Evolutionary conservation across 2,113 vertebrate genomes (phyloP).

Genomic region (Thinocorus orbignyianus): DNA sequence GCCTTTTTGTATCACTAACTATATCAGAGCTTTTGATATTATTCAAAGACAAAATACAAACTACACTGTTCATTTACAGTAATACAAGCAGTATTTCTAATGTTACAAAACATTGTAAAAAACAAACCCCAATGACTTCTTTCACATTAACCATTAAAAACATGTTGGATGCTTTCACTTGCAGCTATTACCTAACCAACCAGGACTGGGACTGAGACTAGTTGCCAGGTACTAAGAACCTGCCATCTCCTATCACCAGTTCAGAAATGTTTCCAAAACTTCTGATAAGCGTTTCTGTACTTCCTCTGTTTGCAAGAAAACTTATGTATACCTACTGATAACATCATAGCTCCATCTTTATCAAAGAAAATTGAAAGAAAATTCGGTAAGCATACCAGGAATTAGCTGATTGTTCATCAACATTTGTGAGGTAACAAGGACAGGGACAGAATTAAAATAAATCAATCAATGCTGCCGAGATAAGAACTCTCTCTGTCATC

Average conservation of each 20-base stretch:
- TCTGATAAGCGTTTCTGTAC: background rate
- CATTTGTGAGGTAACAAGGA: background rate
- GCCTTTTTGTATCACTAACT: background rate
- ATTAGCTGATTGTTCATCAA: background rate
- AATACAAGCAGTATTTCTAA: background rate
- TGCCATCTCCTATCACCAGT: background rate
- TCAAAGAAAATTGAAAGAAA: background rate
- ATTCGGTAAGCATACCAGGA: background rate
- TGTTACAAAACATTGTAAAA: background rate
- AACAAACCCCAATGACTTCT: background rate
- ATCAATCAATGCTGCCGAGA: background rate
- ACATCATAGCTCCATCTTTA: background rate
- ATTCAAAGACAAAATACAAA: background rate
- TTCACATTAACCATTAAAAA: background rate
- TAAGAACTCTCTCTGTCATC: background rate
- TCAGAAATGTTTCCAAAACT: background rate
- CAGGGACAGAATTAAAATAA: background rate
- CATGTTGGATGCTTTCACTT: background rate
- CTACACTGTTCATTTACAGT: background rate
- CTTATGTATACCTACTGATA: background rate
- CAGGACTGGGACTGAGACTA: background rate
- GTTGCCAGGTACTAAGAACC: background rate
- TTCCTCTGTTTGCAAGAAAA: background rate
- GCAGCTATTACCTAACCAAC: background rate
- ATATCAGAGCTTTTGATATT: background rate